Evolutionary conservation across 2,113 vertebrate genomes (phyloP).

Genomic region (Phyllopteryx taeniolatus): DNA sequence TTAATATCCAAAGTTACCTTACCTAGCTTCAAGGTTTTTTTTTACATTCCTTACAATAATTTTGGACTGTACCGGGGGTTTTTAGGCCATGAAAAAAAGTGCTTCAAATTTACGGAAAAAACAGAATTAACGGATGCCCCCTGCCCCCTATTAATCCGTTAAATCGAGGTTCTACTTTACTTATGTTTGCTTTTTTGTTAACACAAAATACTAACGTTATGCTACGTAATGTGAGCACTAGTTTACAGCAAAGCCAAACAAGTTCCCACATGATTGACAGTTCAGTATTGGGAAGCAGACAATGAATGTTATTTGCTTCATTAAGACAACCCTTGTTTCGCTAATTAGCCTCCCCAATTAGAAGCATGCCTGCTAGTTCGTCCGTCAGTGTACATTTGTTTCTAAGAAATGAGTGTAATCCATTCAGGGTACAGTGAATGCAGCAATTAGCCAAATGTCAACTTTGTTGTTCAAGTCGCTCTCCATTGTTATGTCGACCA

Average conservation of each 20-base stretch:
- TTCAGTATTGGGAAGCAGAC: neutral
- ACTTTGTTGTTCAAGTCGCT: neutral
- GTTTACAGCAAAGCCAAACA: neutral
- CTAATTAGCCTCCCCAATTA: constrained; percentile 1
- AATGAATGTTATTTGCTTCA: constrained; percentile 4
- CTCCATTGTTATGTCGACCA: neutral
- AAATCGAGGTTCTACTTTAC: no score
- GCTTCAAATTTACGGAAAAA: no score
- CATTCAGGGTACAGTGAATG: neutral
- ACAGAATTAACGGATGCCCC: no score
- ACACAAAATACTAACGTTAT: neutral
- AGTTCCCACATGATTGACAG: neutral
- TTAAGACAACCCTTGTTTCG: neutral
- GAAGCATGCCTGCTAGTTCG: neutral
- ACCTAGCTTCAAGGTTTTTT: no score
- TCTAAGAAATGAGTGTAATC: constrained; percentile 1
- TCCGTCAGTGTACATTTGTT: neutral
- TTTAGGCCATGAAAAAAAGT: no score
- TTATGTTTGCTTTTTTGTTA: neutral
- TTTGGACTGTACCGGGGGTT: no score
- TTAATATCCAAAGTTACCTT: no score
- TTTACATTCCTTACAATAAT: no score
- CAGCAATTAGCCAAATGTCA: constrained; percentile 2
- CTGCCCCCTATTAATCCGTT: no score
- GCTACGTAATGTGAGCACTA: neutral